Evolutionary conservation across 2,797 vertebrate species (phyloP), one percentile per base, ranked within the genome.

Genomic region (Platyrinchus mystaceus): DNA sequence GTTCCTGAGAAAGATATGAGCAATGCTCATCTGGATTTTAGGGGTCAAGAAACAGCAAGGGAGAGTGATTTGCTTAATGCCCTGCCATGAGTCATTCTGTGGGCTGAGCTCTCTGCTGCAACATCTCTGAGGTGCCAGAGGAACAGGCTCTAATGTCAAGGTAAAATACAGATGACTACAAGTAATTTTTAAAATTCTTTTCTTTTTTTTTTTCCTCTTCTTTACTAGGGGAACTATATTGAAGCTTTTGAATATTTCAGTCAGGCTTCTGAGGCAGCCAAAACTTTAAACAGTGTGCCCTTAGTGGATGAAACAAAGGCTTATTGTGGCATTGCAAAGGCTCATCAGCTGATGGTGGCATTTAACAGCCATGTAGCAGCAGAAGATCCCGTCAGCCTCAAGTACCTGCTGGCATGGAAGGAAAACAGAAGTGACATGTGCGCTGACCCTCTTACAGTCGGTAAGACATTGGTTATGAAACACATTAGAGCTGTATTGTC

Each of bases 251-350:
- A 97, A 47, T 97, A 94, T 92, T 98, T 98, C 93, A 96, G 82
- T 43, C 96, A 95, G 84, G 98, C 98, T 80, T 99, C 95, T 37
- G 94, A 98, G 37, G 93, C 97, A 3, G 97, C 98, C 15, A 96
- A 95, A 80, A 14, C 91, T 23, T 75, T 98, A 11, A 94, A 69
- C 44, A 91, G 96, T 30, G 62, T 93, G 67, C 24, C 93, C 21
- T 92, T 97, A 68, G 60, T 98, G 96, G 97, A 98, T 24, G 98
- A 98, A 89, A 96, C 98, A 13, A 98, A 98, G 97, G 98, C 98
- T 83, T 97, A 96, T 53, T 87, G 97, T 34, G 98, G 98, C 85
- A 96, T 96, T 16, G 98, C 98, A 7, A 97, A 87, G 41, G 98
- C 98, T 47, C 98, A 97, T 66, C 89, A 96, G 87, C 96, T 98